A percentile compares a stretch with the other conserved stretches of the same genome.
Evolutionary conservation across 1,140 invertebrate genomes (phyloP).

Genomic region (Acromyrmex echinatior): DNA sequence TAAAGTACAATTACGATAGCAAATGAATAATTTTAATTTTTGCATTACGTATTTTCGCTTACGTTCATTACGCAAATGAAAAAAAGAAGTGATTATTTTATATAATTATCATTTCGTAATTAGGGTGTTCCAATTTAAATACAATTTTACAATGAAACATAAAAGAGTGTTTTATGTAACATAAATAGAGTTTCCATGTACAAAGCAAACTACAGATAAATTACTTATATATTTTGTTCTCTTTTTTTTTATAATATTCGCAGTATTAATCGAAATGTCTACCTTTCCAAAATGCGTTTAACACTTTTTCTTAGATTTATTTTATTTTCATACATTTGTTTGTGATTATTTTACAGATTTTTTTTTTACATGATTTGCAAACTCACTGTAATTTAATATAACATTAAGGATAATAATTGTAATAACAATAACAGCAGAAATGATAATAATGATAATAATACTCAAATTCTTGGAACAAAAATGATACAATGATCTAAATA

Average conservation of each 20-base stretch:
- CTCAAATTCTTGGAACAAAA: not conserved
- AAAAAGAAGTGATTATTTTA: constrained; percentile 17
- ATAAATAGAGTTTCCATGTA: constrained; percentile 59
- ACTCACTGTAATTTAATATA: constrained; percentile 67
- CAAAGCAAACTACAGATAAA: constrained; percentile 56
- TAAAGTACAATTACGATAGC: not conserved
- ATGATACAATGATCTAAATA: constrained; percentile 1
- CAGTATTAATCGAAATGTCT: constrained; percentile 82
- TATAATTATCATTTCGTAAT: not conserved
- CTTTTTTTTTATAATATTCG: constrained; percentile 59
- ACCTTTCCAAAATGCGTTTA: constrained; percentile 83
- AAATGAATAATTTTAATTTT: constrained; percentile 29
- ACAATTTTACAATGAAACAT: not conserved
- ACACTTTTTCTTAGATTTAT: constrained; percentile 75
- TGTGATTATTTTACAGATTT: constrained; percentile 73
- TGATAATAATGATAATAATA: constrained; percentile 43
- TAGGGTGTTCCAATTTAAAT: constrained; percentile 24
- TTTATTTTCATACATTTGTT: constrained; percentile 73
- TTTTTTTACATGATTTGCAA: constrained; percentile 66
- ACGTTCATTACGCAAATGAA: constrained; percentile 11
- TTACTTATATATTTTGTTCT: constrained; percentile 54
- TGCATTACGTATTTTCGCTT: not conserved
- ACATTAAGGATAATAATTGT: constrained; percentile 38
- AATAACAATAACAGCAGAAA: constrained; percentile 36
- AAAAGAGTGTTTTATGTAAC: constrained; percentile 55